A percentile compares a stretch with the other conserved stretches of the same genome.
These are phyloP conservation scores for Ranitomeya variabilis DNA, from an alignment of 2,113 vertebrate species.

Conservation along the genomic window DNA sequence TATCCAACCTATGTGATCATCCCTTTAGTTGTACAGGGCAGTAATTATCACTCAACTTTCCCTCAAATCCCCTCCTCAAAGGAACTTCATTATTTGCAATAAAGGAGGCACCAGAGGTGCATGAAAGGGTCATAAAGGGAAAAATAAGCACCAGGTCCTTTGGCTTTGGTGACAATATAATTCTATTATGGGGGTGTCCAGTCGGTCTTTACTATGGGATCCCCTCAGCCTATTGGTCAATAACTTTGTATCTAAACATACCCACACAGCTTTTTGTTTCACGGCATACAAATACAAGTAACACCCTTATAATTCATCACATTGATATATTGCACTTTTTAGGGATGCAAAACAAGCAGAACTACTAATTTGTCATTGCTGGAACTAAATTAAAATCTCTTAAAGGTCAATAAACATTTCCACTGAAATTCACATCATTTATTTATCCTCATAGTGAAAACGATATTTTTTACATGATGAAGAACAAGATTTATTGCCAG, in stretches of 20 bases:
- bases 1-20: too few species aligned
- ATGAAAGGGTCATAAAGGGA: not conserved
- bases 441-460: conserved; percentile 31
- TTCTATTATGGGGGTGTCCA: not conserved
- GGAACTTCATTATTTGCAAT: too few species aligned
- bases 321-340: conserved; percentile 25
- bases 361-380: conserved; percentile 37
- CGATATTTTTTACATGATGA: conserved; percentile 28
- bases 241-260: not conserved
- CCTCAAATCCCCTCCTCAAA: too few species aligned
- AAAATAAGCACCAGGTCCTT: not conserved
- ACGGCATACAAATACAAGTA: not conserved
- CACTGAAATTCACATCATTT: not conserved
- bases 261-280: not conserved
- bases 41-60: too few species aligned
- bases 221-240: not conserved
- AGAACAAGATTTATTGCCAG: conserved; percentile 37
- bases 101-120: not conserved
- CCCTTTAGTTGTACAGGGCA: too few species aligned
- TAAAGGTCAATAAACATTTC: conserved; percentile 48
- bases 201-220: not conserved
- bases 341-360: conserved; percentile 3
- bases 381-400: conserved; percentile 44
- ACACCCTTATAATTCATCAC: not conserved
- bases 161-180: not conserved